Conservation (phyloP, 2,888 invertebrate genomes). For the Xylocampa areola region DNA sequence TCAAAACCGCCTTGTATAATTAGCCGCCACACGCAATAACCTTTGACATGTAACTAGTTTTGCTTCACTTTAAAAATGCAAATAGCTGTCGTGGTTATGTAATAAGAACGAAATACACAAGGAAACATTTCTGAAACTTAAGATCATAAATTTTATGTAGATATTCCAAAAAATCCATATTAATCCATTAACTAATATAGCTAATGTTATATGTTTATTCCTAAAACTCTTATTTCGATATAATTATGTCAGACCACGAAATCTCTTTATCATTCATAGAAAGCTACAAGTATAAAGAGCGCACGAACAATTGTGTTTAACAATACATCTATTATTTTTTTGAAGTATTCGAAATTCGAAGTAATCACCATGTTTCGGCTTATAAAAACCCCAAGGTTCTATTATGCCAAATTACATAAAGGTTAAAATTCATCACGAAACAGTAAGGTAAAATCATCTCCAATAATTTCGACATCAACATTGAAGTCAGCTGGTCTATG, state of each 20-base stretch:
- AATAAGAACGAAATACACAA: constrained; percentile 40
- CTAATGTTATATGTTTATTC: no score
- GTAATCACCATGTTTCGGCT: constrained; percentile 48
- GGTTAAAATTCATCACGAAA: constrained; percentile 45
- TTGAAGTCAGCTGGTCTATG: constrained; percentile 12
- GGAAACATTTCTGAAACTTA: not conserved
- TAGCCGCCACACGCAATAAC: constrained; percentile 74
- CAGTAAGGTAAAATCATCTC: constrained; percentile 30
- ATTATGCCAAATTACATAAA: constrained; percentile 53
- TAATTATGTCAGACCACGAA: constrained; percentile 9
- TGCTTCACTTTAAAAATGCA: constrained; percentile 49
- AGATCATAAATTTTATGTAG: not conserved
- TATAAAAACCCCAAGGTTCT: constrained; percentile 54
- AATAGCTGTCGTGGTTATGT: constrained; percentile 56
- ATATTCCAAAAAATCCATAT: no score
- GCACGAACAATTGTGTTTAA: constrained; percentile 19
- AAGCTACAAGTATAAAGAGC: constrained; percentile 47
- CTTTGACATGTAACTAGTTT: constrained; percentile 68
- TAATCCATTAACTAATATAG: no score
- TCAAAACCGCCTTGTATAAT: constrained; percentile 67
- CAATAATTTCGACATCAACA: constrained; percentile 39
- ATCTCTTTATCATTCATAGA: constrained; percentile 14
- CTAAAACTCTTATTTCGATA: no score
- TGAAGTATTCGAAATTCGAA: constrained; percentile 40
- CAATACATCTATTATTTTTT: constrained; percentile 46